phyloP scores from a whole-genome alignment of 2,888 invertebrate species.

The Cinara cedri region DNA sequence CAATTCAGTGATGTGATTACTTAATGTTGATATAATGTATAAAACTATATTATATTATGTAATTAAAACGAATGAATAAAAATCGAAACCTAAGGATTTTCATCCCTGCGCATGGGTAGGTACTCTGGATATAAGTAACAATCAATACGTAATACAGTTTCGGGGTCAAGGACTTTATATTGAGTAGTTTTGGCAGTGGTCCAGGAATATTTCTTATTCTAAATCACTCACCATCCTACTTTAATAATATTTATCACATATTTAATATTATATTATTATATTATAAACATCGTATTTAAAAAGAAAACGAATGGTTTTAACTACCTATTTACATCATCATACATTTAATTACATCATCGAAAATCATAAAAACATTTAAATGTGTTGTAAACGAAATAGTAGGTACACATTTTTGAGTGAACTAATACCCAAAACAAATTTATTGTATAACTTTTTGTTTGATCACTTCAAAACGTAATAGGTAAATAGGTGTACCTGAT shows the following conservation, averaged over 20 bases:
- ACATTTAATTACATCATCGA: background rate
- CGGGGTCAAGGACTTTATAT: constrained; percentile 28
- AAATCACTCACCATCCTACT: background rate
- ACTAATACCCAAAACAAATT: too few species aligned
- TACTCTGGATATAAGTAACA: background rate
- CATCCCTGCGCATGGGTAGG: background rate
- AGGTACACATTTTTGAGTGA: background rate
- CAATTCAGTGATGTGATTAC: too few species aligned
- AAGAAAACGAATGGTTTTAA: too few species aligned
- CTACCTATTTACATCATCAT: background rate
- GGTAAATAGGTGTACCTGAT: too few species aligned
- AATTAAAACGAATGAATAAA: too few species aligned
- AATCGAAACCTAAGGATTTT: background rate
- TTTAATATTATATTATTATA: background rate
- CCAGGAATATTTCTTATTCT: background rate
- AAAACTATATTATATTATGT: too few species aligned
- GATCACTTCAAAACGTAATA: too few species aligned
- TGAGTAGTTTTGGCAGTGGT: background rate
- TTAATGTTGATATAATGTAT: too few species aligned
- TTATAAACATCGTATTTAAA: background rate
- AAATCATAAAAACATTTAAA: background rate
- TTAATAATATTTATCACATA: too few species aligned
- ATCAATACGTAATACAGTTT: constrained; percentile 42
- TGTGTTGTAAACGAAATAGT: too few species aligned
- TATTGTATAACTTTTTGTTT: too few species aligned